Evolutionary conservation across 2,797 vertebrate species (phyloP).

Genomic region (Esox masquinongy): DNA sequence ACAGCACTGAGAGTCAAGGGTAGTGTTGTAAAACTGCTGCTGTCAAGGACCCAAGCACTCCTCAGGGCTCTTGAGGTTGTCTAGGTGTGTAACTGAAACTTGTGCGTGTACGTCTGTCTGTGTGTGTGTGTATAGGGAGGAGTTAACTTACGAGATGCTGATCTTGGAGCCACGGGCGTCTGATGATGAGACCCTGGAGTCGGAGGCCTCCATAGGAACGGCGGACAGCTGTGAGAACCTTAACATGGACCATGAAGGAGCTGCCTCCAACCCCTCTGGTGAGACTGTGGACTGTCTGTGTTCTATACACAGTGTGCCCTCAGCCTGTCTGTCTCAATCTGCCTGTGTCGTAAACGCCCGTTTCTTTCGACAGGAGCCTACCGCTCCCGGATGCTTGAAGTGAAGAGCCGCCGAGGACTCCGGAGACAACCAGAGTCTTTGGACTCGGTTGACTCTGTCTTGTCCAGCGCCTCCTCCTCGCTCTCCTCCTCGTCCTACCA

Average conservation of each 20-base stretch:
- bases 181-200: slow-evolving; percentile 93
- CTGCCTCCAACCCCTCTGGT: slow-evolving; percentile 81
- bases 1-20: no score
- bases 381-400: slow-evolving; percentile 73
- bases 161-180: slow-evolving; percentile 89
- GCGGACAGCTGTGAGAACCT: slow-evolving; percentile 94
- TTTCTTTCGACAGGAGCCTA: slow-evolving; percentile 35
- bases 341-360: neutral
- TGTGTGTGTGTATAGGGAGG: slow-evolving; percentile 77
- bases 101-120: slow-evolving; percentile 14
- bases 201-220: slow-evolving; percentile 92
- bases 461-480: slow-evolving; percentile 67
- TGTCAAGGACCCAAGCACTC: no score
- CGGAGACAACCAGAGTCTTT: slow-evolving; percentile 75
- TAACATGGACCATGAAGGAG: slow-evolving; percentile 85
- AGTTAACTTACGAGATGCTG: slow-evolving; percentile 94
- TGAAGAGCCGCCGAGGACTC: slow-evolving; percentile 71
- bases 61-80: no score
- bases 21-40: no score
- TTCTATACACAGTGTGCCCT: neutral
- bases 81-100: neutral
- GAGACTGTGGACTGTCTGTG: slow-evolving; percentile 13
- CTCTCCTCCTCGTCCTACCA: slow-evolving; percentile 59
- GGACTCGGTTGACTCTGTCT: slow-evolving; percentile 73
- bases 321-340: neutral